phyloP scores from a whole-genome alignment of 2,797 vertebrate species.

The Sebastes glaucus region DNA sequence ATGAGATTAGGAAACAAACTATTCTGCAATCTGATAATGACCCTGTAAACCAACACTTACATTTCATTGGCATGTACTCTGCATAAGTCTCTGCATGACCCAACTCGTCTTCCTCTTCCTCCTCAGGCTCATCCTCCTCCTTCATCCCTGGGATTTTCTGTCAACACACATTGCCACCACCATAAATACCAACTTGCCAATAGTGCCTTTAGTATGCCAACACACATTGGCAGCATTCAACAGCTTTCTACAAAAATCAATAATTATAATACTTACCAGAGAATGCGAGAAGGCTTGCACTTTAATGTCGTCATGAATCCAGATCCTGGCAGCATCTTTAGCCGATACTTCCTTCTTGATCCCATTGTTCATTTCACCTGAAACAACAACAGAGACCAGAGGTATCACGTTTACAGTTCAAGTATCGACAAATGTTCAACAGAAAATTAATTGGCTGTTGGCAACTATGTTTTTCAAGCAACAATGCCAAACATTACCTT shows the following conservation, averaged over 20 bases:
- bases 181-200: background rate
- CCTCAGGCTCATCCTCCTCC: constrained; percentile 96
- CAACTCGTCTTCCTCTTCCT: constrained; percentile 98
- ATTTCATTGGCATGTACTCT: constrained; percentile 99
- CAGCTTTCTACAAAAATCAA: background rate
- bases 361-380: constrained; percentile 95
- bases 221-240: background rate
- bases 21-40: background rate
- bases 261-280: constrained; percentile 82
- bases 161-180: constrained; percentile 17
- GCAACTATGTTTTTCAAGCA: background rate
- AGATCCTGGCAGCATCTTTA: constrained; percentile 93
- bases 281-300: constrained; percentile 92
- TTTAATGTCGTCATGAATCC: constrained; percentile 93
- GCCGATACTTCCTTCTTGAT: constrained; percentile 93
- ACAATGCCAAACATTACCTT: background rate
- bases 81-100: constrained; percentile 98
- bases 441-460: background rate
- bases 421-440: background rate
- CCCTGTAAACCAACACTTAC: constrained; percentile 74
- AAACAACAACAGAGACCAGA: constrained; percentile 15
- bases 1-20: background rate
- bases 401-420: background rate
- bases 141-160: constrained; percentile 91
- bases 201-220: background rate